phyloP scores from a whole-genome alignment of 2,888 invertebrate genomes.

The Diadromus collaris region DNA sequence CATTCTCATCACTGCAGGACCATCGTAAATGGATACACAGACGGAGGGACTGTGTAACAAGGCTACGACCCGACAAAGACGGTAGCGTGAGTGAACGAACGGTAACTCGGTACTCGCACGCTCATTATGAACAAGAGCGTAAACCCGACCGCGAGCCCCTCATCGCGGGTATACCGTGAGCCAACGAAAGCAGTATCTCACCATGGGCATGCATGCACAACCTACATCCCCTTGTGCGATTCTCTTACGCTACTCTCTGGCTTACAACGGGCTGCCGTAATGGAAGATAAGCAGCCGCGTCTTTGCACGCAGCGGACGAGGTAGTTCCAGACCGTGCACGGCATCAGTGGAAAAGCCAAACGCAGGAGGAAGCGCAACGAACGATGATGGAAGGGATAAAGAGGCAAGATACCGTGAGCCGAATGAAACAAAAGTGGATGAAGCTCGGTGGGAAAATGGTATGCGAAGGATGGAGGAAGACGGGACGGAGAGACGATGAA shows the following conservation, averaged over 20 bases:
- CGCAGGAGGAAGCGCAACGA: conserved; percentile 34
- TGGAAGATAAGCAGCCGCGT: conserved; percentile 54
- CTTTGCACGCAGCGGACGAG: conserved; percentile 45
- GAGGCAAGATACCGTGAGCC: background rate
- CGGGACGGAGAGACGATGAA: background rate
- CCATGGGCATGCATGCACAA: conserved; percentile 15
- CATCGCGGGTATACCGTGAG: conserved; percentile 2
- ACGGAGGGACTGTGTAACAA: conserved; percentile 24
- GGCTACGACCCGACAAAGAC: background rate
- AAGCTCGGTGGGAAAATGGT: background rate
- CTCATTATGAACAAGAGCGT: conserved; percentile 54
- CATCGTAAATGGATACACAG: conserved; percentile 15
- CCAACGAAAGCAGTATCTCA: conserved; percentile 7
- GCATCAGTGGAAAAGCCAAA: conserved; percentile 44
- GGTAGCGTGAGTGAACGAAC: conserved; percentile 43
- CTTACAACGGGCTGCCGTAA: conserved; percentile 44
- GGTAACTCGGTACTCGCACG: conserved; percentile 54
- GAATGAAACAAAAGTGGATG: background rate
- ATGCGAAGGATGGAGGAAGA: background rate
- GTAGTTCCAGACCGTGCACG: conserved; percentile 42
- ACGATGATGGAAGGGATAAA: conserved; percentile 8
- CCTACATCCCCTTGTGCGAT: conserved; percentile 14
- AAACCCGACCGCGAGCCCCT: conserved; percentile 27
- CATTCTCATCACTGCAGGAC: conserved; percentile 26
- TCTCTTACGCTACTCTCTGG: conserved; percentile 34